Conservation (phyloP, 2,797 vertebrate species). For the Aratinga solstitialis region DNA sequence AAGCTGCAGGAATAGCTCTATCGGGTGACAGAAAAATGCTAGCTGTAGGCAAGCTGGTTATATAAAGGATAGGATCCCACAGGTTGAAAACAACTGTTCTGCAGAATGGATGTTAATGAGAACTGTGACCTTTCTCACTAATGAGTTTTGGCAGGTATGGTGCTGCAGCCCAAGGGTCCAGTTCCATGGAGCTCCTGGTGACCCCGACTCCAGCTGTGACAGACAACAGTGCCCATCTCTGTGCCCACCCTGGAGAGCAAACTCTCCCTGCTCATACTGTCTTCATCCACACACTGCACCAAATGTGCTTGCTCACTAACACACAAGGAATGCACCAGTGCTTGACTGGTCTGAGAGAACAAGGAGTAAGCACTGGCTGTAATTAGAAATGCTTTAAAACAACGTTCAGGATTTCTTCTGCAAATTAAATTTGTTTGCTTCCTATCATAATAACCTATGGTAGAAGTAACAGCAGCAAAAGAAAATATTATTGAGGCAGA, state of each 20-base stretch:
- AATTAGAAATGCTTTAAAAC: neutral
- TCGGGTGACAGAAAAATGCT: neutral
- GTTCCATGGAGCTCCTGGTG: neutral
- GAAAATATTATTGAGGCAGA: neutral
- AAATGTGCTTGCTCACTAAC: fast-evolving
- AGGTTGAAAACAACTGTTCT: neutral
- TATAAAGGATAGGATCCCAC: neutral
- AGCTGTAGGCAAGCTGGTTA: neutral
- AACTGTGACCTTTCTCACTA: neutral
- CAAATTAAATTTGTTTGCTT: neutral
- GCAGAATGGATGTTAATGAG: neutral
- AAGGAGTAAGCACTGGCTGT: fast-evolving
- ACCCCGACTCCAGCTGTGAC: neutral
- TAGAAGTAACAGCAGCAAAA: neutral
- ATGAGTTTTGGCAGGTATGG: neutral
- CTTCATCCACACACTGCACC: fast-evolving
- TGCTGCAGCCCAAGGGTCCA: neutral
- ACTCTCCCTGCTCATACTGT: neutral
- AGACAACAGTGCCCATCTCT: neutral
- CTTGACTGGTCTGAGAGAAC: neutral
- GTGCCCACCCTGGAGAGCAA: neutral
- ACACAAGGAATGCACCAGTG: neutral
- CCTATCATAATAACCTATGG: neutral
- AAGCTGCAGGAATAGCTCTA: neutral
- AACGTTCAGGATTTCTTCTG: neutral